These are phyloP conservation scores for Pomatorhinus ruficollis DNA, from an alignment of 2,113 vertebrate species.

Conservation along the genomic window DNA sequence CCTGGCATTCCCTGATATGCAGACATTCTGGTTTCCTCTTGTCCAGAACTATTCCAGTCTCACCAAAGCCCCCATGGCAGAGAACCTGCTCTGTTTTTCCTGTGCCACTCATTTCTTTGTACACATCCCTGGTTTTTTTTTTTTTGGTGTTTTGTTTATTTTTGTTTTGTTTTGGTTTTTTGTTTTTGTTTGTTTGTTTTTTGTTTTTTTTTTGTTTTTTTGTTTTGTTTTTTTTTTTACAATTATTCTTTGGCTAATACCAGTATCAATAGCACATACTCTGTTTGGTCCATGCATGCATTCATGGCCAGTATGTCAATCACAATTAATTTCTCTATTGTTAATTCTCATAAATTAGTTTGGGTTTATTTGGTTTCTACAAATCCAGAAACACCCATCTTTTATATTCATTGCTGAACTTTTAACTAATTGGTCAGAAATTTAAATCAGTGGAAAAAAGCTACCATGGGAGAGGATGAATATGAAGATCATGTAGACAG, in stretches of 20 bases:
- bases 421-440: not conserved
- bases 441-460: not conserved
- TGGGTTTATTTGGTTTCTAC: not conserved
- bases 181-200: too few relatives aligned
- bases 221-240: not conserved
- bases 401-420: not conserved
- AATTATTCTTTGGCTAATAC: not conserved
- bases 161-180: too few relatives aligned
- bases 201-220: too few relatives aligned
- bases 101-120: not conserved
- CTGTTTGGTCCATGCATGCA: not conserved
- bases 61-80: not conserved
- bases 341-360: not conserved
- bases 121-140: not conserved
- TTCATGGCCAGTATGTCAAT: not conserved
- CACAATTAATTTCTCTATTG: not conserved
- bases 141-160: too few relatives aligned
- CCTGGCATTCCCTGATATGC: not conserved
- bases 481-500: not conserved
- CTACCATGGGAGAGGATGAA: not conserved
- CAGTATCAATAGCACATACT: fast-evolving
- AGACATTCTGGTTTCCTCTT: not conserved
- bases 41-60: not conserved
- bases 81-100: not conserved
- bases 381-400: not conserved